phyloP scores from a whole-genome alignment of 2,797 vertebrate species.

The Triplophysa bombifrons region DNA sequence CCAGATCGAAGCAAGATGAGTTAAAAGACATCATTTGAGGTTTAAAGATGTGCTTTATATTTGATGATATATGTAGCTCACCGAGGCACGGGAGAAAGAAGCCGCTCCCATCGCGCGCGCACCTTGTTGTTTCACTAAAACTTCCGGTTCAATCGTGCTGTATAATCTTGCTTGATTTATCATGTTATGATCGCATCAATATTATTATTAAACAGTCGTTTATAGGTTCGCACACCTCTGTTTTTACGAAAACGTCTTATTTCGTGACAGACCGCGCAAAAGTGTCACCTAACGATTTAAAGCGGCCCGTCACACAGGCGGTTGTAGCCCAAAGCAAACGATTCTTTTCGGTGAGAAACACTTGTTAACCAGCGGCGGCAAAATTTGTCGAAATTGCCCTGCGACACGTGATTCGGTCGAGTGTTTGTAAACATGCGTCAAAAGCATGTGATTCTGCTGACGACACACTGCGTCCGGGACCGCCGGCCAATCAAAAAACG shows the following conservation, averaged over 20 bases:
- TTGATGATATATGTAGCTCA: too few species aligned
- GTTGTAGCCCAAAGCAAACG: neutral
- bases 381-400: conserved; percentile 47
- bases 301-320: neutral
- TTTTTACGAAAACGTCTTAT: conserved; percentile 5
- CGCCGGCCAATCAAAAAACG: conserved; percentile 70
- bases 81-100: too few species aligned
- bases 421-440: conserved; percentile 84
- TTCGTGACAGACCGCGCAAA: neutral
- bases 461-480: conserved; percentile 47
- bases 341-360: neutral
- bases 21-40: too few species aligned
- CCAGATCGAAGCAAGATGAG: too few species aligned
- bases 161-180: too few species aligned
- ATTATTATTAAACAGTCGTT: too few species aligned
- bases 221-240: neutral
- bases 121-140: too few species aligned
- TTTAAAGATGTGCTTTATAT: too few species aligned
- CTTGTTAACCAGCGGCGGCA: neutral
- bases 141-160: too few species aligned
- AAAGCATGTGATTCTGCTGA: conserved; percentile 71
- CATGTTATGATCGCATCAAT: too few species aligned
- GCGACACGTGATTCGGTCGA: conserved; percentile 59
- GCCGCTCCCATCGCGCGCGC: too few species aligned
- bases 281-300: neutral